Base-by-base conservation (phyloP, 2,797 vertebrate species). In the Sciurus vulgaris region DNA sequence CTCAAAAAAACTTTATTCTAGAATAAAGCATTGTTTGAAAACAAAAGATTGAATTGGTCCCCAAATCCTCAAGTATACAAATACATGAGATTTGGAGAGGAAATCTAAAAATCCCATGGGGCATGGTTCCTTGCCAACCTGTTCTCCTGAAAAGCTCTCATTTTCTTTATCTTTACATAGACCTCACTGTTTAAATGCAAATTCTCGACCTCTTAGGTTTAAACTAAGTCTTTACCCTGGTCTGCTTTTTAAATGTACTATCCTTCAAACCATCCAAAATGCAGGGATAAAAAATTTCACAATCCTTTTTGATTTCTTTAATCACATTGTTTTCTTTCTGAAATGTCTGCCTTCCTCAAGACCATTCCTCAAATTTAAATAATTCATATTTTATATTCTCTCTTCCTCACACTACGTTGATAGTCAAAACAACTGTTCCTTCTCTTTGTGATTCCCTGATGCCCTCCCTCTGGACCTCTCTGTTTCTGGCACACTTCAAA, bases 1-100 rank as follows among this genome's bases (percentile, higher is more conserved):
- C 76, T 69, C 49, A 69, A 69, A 77, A 91, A 74, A 79, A 72
- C 63, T 74, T 93, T 67, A 89, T 89, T 89, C 9, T 65, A 95
- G 61, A 96, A 97, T 84, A 77, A 33, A 86, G 78, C 35, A 95
- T 94, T 96, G 92, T 96, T 93, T 89, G 82, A 84, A 81, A 95
- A 91, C 82, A 93, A 95, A 94, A 77, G 87, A 8, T 59, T 93
- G 69, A 56, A 81, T 85, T 86, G 95, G 77, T 77, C 77, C 22
- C 81, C 65, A 82, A 85, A 81, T 61, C 81, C 30, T 73, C 54
- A 82, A 85, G 81, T 61, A 38, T 28, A 79, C 41, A 77, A 93
- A 93, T 69, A 81, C 65, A 49, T 41, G 28, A 89, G 72, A 63
- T 70, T 93, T 94, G 84, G 79, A 96, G 61, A 85, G 76, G 89